Conservation (phyloP, 2,888 invertebrate genomes). For the Coelogynopora nodosa region DNA sequence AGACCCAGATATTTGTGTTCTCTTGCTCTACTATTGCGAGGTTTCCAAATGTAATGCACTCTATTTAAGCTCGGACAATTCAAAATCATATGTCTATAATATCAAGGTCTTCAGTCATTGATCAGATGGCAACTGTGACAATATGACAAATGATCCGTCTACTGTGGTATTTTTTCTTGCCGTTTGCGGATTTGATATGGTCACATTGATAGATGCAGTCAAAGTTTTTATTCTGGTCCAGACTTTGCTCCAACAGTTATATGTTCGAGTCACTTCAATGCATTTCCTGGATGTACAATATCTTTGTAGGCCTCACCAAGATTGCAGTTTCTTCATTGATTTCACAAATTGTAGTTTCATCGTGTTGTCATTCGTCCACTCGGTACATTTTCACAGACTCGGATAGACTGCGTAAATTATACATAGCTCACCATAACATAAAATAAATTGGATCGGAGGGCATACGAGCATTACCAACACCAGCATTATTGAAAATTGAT, state of each 20-base stretch:
- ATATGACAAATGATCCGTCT: too few species aligned
- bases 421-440: too few species aligned
- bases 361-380: too few species aligned
- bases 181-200: background rate
- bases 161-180: background rate
- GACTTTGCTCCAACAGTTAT: background rate
- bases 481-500: too few species aligned
- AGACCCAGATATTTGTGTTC: background rate
- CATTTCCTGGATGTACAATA: background rate
- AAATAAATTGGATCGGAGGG: too few species aligned
- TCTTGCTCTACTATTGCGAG: background rate
- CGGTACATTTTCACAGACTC: too few species aligned
- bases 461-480: too few species aligned
- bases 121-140: too few species aligned
- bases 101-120: conserved; percentile 32
- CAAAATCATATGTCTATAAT: conserved; percentile 4
- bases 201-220: background rate
- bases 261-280: background rate
- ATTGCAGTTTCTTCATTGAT: background rate
- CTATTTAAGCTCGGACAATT: background rate
- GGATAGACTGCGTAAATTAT: too few species aligned
- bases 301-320: background rate
- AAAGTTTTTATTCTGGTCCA: background rate
- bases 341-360: background rate
- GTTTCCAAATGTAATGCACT: conserved; percentile 13